Evolutionary conservation across 2,888 invertebrate genomes (phyloP).

Genomic region (Drosophila demipolita): DNA sequence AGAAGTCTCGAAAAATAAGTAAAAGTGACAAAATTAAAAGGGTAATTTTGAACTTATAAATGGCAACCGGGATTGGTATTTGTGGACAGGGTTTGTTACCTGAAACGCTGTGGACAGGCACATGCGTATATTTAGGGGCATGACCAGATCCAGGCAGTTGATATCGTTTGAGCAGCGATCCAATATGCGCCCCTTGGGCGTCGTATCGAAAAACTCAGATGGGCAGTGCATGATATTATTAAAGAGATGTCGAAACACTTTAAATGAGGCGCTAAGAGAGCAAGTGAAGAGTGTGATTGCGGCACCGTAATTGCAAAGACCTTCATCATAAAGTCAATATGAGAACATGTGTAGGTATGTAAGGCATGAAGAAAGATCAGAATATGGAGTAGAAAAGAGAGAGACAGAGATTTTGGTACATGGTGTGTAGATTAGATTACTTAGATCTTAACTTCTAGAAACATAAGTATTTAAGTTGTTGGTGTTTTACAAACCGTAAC

Average conservation of each 20-base stretch:
- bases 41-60: slow-evolving; percentile 1
- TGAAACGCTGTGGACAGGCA: slow-evolving; percentile 81
- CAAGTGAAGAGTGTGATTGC: slow-evolving; percentile 81
- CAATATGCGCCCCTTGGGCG: slow-evolving; percentile 88
- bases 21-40: neutral
- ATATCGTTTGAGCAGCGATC: slow-evolving; percentile 88
- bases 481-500: slow-evolving; percentile 69
- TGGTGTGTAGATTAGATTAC: slow-evolving; percentile 9
- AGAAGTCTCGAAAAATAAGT: neutral
- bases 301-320: slow-evolving; percentile 82
- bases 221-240: slow-evolving; percentile 86
- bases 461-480: slow-evolving; percentile 12
- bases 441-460: slow-evolving; percentile 41
- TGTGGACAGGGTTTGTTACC: slow-evolving; percentile 70
- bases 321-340: slow-evolving; percentile 44
- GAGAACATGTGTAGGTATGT: slow-evolving; percentile 5
- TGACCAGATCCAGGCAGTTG: slow-evolving; percentile 86
- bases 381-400: slow-evolving; percentile 13
- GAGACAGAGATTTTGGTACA: slow-evolving; percentile 18
- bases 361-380: slow-evolving; percentile 10
- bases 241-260: slow-evolving; percentile 84
- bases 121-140: slow-evolving; percentile 85
- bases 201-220: slow-evolving; percentile 88
- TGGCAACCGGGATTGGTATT: neutral
- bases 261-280: slow-evolving; percentile 79